These are phyloP conservation scores for Cybosia mesomella DNA, from an alignment of 2,888 invertebrate genomes.

Conservation along the genomic window DNA sequence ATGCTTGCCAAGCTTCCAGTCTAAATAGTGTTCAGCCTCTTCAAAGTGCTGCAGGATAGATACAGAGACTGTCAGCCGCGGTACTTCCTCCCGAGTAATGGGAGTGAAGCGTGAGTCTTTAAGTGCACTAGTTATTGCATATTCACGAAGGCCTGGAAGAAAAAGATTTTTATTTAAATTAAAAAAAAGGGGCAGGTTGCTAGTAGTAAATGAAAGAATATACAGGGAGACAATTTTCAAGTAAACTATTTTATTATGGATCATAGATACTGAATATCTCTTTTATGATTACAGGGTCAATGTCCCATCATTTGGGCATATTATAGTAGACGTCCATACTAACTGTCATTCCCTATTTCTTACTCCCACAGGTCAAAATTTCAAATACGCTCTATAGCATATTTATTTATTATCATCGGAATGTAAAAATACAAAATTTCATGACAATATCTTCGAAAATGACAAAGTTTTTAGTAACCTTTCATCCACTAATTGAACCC, in stretches of 20 bases:
- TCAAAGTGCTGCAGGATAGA: slow-evolving; percentile 98
- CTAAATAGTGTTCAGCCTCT: slow-evolving; percentile 97
- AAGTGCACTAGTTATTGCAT: slow-evolving; percentile 98
- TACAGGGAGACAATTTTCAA: not conserved
- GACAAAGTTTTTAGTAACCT: no score
- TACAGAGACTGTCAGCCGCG: slow-evolving; percentile 97
- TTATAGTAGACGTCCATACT: no score
- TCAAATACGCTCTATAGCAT: no score
- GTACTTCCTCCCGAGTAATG: slow-evolving; percentile 96
- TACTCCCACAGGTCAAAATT: no score
- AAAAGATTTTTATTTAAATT: no score
- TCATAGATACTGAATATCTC: not conserved
- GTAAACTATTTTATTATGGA: not conserved
- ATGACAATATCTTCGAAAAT: no score
- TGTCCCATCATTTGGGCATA: not conserved
- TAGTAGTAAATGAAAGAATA: not conserved
- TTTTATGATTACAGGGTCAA: not conserved
- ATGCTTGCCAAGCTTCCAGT: slow-evolving; percentile 99
- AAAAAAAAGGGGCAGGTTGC: no score
- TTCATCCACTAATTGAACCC: no score
- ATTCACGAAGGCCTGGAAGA: slow-evolving; percentile 94
- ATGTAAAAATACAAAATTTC: no score
- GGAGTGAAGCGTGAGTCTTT: slow-evolving; percentile 99
- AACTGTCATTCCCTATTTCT: no score
- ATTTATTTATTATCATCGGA: no score